Evolutionary conservation across 2,113 vertebrate genomes (phyloP), one percentile per base, ranked within the genome.

Genomic region (Empidonax alnorum): DNA sequence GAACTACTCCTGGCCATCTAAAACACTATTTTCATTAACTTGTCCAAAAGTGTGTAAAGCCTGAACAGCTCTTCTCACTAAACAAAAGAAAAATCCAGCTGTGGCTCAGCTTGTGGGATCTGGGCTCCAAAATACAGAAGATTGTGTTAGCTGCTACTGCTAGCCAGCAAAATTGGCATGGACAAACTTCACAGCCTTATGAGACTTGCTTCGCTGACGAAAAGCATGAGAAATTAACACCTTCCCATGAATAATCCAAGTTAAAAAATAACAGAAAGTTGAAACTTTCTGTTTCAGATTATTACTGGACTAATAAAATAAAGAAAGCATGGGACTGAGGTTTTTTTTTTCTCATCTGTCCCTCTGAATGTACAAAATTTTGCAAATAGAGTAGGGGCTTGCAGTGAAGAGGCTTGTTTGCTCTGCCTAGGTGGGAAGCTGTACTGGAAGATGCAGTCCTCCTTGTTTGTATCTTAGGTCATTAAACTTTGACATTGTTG

Each of bases 131-230:
- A 88, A 25, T 6, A 39, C 7, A 33, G 0, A 0, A 0, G 1
- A 1, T 18, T 61, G 3, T 65, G 10, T 44, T 37, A 41, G 28
- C 13, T 76, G 23, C 22, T 80, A 19, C 30, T 68, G 35, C 12
- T 80, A 66, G 17, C 27, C 28, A 16, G 2, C 44, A 3, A 28
- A 74, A 63, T 12, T 81, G 10, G 21, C 22, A 37, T 19, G 27
- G 12, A 39, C 44, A 84, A 53, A 15, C 63, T 68, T 53, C 65
- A 56, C 21, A 77, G 14, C 8, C 46, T 56, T n/a, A 5, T 12
- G 30, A 68, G 27, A 8, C 10, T 25, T 53, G 10, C 11, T 87
- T 52, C 13, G 21, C 21, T 46, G 27, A n/a, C 0, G 0, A 59
- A 73, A 77, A 69, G 12, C 6, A 62, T 16, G 3, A 62, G 44